Evolutionary conservation across 2,113 vertebrate genomes (phyloP).

Genomic region (Aldabrachelys gigantea): DNA sequence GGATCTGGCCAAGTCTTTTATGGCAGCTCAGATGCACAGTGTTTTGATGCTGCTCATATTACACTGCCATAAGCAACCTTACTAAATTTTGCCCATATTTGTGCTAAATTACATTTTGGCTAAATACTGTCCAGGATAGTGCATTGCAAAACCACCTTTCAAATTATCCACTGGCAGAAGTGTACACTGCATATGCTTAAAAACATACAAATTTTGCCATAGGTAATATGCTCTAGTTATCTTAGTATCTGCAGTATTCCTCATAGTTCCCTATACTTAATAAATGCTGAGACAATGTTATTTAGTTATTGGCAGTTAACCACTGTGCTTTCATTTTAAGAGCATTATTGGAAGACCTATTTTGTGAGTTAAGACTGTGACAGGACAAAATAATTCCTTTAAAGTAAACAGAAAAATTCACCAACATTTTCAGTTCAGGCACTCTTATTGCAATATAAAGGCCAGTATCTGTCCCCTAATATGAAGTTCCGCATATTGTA

Average conservation of each 20-base stretch:
- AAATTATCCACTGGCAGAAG: neutral
- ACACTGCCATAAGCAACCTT: neutral
- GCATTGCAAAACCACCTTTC: neutral
- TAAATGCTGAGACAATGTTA: neutral
- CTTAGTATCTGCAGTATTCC: neutral
- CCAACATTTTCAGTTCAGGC: neutral
- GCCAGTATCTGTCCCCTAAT: slow-evolving; percentile 26
- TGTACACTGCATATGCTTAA: neutral
- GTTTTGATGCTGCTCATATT: neutral
- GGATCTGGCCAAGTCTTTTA: neutral
- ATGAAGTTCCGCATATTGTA: neutral
- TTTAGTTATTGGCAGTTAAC: neutral
- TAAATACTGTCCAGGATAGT: neutral
- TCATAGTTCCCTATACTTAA: neutral
- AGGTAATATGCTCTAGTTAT: neutral
- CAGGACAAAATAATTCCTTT: neutral
- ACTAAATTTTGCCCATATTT: neutral
- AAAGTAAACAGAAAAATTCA: neutral
- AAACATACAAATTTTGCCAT: neutral
- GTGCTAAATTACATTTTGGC: neutral
- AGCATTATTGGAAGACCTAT: neutral
- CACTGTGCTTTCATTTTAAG: neutral
- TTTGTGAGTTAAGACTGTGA: neutral
- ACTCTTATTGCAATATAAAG: neutral
- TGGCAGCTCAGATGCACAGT: neutral